Conservation (phyloP, 2,113 vertebrate species). For the Thunnus thynnus region DNA sequence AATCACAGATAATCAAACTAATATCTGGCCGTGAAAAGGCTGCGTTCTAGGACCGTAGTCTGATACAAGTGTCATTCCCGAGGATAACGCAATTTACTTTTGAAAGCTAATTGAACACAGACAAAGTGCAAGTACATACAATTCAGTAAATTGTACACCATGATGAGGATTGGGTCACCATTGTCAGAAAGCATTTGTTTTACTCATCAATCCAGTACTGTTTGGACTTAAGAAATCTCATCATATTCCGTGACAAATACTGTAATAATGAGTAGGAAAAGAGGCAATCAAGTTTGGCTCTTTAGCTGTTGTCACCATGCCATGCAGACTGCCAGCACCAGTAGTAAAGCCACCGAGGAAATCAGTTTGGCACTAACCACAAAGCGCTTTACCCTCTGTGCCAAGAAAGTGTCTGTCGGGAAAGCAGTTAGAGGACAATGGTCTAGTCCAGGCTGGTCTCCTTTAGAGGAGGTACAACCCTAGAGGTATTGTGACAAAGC, state of each 20-base stretch:
- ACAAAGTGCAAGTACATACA: not conserved
- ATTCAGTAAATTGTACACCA: constrained; percentile 22
- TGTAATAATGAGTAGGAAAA: constrained; percentile 65
- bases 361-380: constrained; percentile 73
- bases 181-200: constrained; percentile 9
- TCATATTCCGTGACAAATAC: constrained; percentile 64
- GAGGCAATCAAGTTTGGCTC: constrained; percentile 72
- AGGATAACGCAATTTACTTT: constrained; percentile 15
- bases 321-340: constrained; percentile 64
- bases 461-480: constrained; percentile 20
- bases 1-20: not conserved
- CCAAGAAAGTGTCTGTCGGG: constrained; percentile 72
- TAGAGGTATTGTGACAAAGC: constrained; percentile 51
- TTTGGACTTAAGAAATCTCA: constrained; percentile 35
- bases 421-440: constrained; percentile 51
- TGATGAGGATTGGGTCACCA: not conserved
- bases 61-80: not conserved
- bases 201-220: constrained; percentile 1
- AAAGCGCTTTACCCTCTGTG: constrained; percentile 59
- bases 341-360: constrained; percentile 72
- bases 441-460: constrained; percentile 21
- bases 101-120: constrained; percentile 1
- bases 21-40: not conserved
- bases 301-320: constrained; percentile 66
- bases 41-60: not conserved